A percentile compares a stretch with the other conserved stretches of the same genome.
Evolutionary conservation across 2,113 vertebrate species (phyloP).

Genomic region (Nymphicus hollandicus): DNA sequence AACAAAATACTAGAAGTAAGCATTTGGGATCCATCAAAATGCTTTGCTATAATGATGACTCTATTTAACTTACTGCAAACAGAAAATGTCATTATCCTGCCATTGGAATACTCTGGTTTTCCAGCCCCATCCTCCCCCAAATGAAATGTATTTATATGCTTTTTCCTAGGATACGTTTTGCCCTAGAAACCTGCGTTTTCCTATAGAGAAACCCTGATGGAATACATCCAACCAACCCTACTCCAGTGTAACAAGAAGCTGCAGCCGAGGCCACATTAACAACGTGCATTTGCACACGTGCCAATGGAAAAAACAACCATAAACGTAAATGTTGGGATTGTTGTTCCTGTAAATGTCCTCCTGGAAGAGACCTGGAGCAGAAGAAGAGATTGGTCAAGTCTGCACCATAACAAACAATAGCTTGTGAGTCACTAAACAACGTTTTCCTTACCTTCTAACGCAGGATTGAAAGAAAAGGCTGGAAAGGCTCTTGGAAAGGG

Average conservation of each 20-base stretch:
- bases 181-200: neutral
- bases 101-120: neutral
- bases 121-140: neutral
- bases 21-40: neutral
- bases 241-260: neutral
- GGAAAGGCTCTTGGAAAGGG: neutral
- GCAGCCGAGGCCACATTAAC: neutral
- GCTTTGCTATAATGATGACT: neutral
- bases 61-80: neutral
- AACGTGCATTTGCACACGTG: neutral
- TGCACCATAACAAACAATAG: neutral
- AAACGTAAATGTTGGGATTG: neutral
- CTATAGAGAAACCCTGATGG: neutral
- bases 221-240: neutral
- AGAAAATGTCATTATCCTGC: neutral
- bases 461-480: neutral
- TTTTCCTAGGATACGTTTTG: neutral
- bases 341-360: constrained; percentile 13
- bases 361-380: neutral
- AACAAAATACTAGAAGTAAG: constrained; percentile 19
- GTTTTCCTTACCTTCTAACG: neutral
- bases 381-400: neutral
- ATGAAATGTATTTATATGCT: neutral
- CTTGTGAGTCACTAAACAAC: neutral
- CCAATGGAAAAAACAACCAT: neutral